Conservation (phyloP, 2,888 invertebrate genomes). For the Drosophila helvetica region DNA sequence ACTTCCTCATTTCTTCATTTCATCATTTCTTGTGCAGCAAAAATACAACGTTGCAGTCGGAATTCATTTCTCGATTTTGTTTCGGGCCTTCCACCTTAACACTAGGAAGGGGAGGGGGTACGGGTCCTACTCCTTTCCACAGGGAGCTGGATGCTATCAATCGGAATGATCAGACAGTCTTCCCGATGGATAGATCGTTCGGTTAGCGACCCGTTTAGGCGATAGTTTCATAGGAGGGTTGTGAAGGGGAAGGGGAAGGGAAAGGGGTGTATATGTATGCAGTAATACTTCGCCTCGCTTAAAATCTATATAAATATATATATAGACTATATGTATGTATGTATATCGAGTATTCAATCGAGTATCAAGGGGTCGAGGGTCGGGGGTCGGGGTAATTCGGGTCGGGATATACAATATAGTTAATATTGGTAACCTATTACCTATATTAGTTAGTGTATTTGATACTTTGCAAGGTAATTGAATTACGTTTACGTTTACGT, state of each 20-base stretch:
- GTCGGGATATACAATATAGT: conserved; percentile 22
- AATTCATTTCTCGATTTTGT: conserved; percentile 20
- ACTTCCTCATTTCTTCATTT: too few species aligned
- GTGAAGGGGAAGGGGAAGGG: too few species aligned
- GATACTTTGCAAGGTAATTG: conserved; percentile 74
- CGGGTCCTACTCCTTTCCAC: neutral
- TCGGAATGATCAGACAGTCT: neutral
- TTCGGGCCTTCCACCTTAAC: conserved; percentile 5
- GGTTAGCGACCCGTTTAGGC: neutral
- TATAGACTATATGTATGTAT: conserved; percentile 23
- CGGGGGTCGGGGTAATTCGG: conserved; percentile 9
- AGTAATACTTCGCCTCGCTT: conserved; percentile 52
- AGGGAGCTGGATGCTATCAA: conserved; percentile 2
- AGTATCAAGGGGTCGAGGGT: conserved; percentile 10
- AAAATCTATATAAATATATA: conserved; percentile 63
- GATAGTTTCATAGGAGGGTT: conserved; percentile 1
- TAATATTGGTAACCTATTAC: conserved; percentile 18
- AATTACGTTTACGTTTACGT: conserved; percentile 71
- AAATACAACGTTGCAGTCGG: conserved; percentile 73
- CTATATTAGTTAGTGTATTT: conserved; percentile 64
- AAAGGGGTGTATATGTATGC: conserved; percentile 21
- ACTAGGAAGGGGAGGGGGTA: neutral
- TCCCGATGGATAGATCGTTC: neutral
- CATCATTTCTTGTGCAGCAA: conserved; percentile 61
- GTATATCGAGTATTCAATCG: conserved; percentile 14